phyloP scores from a whole-genome alignment of 2,888 invertebrate genomes.

The Pegoplata infirma region DNA sequence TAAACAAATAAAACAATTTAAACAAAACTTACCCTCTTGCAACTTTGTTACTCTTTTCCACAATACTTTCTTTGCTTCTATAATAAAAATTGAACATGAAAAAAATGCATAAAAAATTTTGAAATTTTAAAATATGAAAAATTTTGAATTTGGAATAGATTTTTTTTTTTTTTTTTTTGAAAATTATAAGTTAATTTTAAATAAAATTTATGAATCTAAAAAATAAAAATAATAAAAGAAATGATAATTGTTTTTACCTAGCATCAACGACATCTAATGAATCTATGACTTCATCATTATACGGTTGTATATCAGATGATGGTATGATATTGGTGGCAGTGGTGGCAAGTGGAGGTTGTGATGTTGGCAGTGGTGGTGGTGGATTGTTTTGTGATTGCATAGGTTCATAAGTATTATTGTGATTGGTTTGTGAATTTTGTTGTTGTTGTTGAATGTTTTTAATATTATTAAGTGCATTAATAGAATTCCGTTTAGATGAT shows the following conservation, averaged over 20 bases:
- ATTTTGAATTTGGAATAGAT: slow-evolving; percentile 28
- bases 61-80: slow-evolving; percentile 59
- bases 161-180: slow-evolving; percentile 5
- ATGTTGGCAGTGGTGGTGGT: slow-evolving; percentile 56
- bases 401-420: slow-evolving; percentile 63
- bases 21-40: slow-evolving; percentile 53
- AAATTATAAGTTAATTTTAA: slow-evolving; percentile 11
- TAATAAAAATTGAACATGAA: slow-evolving; percentile 59
- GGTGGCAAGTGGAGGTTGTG: slow-evolving; percentile 66
- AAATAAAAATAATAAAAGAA: slow-evolving; percentile 14
- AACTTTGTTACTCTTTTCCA: slow-evolving; percentile 48
- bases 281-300: slow-evolving; percentile 71
- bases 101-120: slow-evolving; percentile 56
- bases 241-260: slow-evolving; percentile 70
- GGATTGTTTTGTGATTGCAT: slow-evolving; percentile 64
- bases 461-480: slow-evolving; percentile 66
- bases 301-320: slow-evolving; percentile 70
- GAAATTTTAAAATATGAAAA: slow-evolving; percentile 29
- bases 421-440: slow-evolving; percentile 65
- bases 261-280: slow-evolving; percentile 75
- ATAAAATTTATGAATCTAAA: slow-evolving; percentile 2
- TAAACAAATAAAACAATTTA: slow-evolving; percentile 2
- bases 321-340: slow-evolving; percentile 69
- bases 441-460: slow-evolving; percentile 64
- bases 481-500: slow-evolving; percentile 71